Evolutionary conservation across 2,797 vertebrate genomes (phyloP), one percentile per base, ranked within the genome.

Genomic region (Mormyrops boulengeri): DNA sequence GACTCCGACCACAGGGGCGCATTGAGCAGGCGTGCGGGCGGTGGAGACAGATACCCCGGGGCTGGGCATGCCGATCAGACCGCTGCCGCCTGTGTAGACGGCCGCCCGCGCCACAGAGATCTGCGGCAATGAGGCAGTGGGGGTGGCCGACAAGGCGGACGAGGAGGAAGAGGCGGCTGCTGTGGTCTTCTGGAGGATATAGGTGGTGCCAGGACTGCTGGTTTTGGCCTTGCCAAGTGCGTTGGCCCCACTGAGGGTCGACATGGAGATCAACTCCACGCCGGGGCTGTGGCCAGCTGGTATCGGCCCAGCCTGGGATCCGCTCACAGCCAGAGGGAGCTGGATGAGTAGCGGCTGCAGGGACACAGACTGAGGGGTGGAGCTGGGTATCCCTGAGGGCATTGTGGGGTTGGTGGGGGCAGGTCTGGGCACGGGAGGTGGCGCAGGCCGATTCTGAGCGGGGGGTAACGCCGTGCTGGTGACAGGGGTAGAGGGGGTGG

Each of bases 271-370:
- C 49, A 93, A 88, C 26, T 89, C 90, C 2, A 93, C 89, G 4
- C 92, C 91, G 17, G 89, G 9, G 91, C 84, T 89, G 22, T 49
- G 62, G 12, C 84, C 85, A 92, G 95, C 95, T 93, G 96, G 94
- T 60, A 96, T 90, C 0, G 96, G 93, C 85, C 96, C 96, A 0
- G 92, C 88, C 92, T 95, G 95, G 52, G 95, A 94, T 0, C 95
- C 95, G 9, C 94, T 84, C 92, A 96, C 92, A 0, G 96, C 94
- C 73, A 97, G 91, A 50, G 96, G 96, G 85, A 96, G 94, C 93
- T 97, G 96, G 89, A 97, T 96, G 91, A 97, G 95, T 22, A 97
- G 92, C 0, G 95, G 96, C 93, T 96, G 96, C 91, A 99, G 96
- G 84, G 97, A 96, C 93, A 96, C 91, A n/a, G 96, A 96, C 14